Evolutionary conservation across 2,113 vertebrate species (phyloP).

Genomic region (Perognathus longimembris): DNA sequence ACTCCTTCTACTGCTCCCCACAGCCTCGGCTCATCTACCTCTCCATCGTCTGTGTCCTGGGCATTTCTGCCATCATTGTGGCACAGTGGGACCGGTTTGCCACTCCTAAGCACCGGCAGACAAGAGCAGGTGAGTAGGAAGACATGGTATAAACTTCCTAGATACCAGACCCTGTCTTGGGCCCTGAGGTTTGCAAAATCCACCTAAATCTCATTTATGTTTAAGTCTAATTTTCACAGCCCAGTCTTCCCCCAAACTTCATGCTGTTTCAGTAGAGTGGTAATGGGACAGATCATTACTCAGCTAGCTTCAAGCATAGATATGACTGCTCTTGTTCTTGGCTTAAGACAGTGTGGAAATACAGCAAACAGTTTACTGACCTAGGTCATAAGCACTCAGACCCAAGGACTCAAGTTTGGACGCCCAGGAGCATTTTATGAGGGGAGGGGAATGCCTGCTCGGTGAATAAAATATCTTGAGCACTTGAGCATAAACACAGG

Average conservation of each 20-base stretch:
- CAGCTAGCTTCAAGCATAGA: background rate
- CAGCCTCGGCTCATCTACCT: slow-evolving; percentile 99
- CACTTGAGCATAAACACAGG: background rate
- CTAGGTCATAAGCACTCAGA: background rate
- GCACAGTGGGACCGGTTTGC: slow-evolving; percentile 99
- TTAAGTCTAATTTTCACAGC: slow-evolving; percentile 14
- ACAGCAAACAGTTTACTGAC: background rate
- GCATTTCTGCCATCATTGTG: slow-evolving; percentile 97
- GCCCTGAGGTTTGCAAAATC: background rate
- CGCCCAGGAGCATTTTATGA: background rate
- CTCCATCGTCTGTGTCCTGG: slow-evolving; percentile 96
- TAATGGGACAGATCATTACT: background rate
- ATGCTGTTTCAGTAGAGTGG: background rate
- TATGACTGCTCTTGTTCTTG: background rate
- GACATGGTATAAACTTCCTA: background rate
- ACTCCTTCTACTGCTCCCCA: slow-evolving; percentile 99
- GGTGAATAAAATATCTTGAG: background rate
- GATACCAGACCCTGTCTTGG: background rate
- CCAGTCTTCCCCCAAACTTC: background rate
- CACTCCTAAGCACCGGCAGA: slow-evolving; percentile 97
- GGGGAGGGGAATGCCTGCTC: background rate
- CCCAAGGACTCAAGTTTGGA: background rate
- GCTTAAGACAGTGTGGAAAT: background rate
- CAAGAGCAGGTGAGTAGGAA: slow-evolving; percentile 91
- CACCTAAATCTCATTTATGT: background rate